Base-by-base conservation (phyloP, 2,797 vertebrate species). In the Bradypodion pumilum region DNA sequence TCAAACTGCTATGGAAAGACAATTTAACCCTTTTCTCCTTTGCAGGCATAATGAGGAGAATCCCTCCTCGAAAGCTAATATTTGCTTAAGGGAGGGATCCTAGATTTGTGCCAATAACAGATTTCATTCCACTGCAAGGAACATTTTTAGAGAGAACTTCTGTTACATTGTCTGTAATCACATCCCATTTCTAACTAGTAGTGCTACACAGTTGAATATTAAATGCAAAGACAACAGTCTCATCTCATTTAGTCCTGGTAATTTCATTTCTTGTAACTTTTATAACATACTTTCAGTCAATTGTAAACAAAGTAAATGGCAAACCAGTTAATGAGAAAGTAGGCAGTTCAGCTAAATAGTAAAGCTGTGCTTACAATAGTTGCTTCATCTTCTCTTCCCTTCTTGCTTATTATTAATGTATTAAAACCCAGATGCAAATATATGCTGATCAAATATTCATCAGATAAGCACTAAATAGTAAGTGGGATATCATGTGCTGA, bases 191-290 rank as follows among this genome's bases (percentile, higher is more conserved):
- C 25, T 12, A 13, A 25, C 25, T n/a, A 7, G 60, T 62, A 12
- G 15, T n/a, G 27, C n/a, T 60, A 37, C 35, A 29, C 42, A 42
- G 5, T 25, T 77, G 75, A 40, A 60, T 37, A 78, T 78, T 44
- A 27, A 78, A 44, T 63, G 37, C 60, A 63, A 78, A 63, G 44
- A n/a, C 13, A 52, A 59, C 12, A 37, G 35, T 29, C 25, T 27
- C 1, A 13, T 35, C 9, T 37, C 32, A 21, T 27, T 76, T 60
- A 25, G 35, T 25, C 19, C 23, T 60, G 40, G 63, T 90, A 74
- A 89, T 91, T 92, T 90, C 4, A 88, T 90, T 85, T 90, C 79
- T 89, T 87, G 87, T 90, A 75, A 80, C 56, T 89, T 93, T 92
- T 92, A 84, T 82, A 74, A 65, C 66, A 72, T 86, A 80, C 65